A percentile compares a stretch with the other conserved stretches of the same genome.
These are phyloP conservation scores for Lucilia cuprina DNA, from an alignment of 1,140 invertebrate genomes.

Conservation along the genomic window DNA sequence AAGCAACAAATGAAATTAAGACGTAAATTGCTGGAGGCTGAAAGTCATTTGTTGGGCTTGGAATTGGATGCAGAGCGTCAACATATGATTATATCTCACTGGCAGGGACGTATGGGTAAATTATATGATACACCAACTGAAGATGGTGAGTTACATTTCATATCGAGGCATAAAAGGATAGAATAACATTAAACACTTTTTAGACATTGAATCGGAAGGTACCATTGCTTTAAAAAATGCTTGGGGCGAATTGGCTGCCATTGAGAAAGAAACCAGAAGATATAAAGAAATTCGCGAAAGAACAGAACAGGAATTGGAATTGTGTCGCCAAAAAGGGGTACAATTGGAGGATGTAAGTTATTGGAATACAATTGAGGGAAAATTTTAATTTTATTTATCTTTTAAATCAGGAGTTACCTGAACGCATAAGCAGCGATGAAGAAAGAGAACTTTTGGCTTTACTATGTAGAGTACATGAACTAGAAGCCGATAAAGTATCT, in stretches of 20 bases:
- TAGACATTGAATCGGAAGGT: conserved; percentile 67
- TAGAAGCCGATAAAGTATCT: conserved; percentile 91
- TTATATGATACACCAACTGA: conserved; percentile 66
- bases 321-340: conserved; percentile 75
- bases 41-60: conserved; percentile 81
- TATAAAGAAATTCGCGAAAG: conserved; percentile 77
- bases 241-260: conserved; percentile 81
- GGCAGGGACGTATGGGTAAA: conserved; percentile 81
- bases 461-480: conserved; percentile 86
- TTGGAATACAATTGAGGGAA: background rate
- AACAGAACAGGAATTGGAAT: conserved; percentile 80
- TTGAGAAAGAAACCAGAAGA: conserved; percentile 84
- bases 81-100: conserved; percentile 84
- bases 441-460: conserved; percentile 83
- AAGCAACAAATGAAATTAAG: conserved; percentile 90
- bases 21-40: conserved; percentile 83
- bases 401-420: conserved; percentile 76
- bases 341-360: conserved; percentile 79
- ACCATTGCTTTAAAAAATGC: conserved; percentile 81
- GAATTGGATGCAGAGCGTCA: conserved; percentile 86
- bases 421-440: conserved; percentile 82
- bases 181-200: background rate
- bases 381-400: background rate
- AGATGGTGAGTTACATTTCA: conserved; percentile 47
- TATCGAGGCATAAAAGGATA: background rate